These are phyloP conservation scores for Drepanosiphum platanoidis DNA, from an alignment of 2,888 invertebrate species.

Conservation along the genomic window DNA sequence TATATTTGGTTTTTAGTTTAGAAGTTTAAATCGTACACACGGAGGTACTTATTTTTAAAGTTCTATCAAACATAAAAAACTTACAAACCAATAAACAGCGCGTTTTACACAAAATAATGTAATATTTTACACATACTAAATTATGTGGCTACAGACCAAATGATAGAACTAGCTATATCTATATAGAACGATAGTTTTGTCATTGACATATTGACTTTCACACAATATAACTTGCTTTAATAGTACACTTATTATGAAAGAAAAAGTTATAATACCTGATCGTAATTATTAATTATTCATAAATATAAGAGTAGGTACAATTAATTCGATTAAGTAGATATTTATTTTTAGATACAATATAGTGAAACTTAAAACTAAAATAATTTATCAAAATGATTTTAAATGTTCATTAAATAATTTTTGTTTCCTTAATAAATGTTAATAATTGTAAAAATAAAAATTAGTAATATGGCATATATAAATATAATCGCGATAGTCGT, in stretches of 20 bases:
- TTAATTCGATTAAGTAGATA: neutral
- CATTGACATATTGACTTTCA: neutral
- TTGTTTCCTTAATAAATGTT: no score
- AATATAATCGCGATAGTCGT: no score
- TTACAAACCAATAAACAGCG: neutral
- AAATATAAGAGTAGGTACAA: neutral
- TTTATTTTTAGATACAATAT: no score
- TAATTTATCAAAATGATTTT: no score
- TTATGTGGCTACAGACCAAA: neutral
- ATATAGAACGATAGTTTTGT: neutral
- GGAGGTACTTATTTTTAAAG: neutral
- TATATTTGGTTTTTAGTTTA: neutral
- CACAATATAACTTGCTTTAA: neutral
- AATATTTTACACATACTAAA: neutral
- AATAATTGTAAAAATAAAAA: no score
- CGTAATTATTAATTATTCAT: neutral
- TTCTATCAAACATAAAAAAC: neutral
- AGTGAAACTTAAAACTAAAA: no score
- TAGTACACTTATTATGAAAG: neutral
- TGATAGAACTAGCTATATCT: neutral
- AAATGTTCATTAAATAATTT: no score
- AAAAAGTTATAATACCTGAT: neutral
- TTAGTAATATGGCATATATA: no score
- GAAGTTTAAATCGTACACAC: neutral
- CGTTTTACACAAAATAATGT: neutral